These are phyloP conservation scores for Azorinus chamasolen DNA, from an alignment of 2,888 invertebrate genomes.

Conservation along the genomic window DNA sequence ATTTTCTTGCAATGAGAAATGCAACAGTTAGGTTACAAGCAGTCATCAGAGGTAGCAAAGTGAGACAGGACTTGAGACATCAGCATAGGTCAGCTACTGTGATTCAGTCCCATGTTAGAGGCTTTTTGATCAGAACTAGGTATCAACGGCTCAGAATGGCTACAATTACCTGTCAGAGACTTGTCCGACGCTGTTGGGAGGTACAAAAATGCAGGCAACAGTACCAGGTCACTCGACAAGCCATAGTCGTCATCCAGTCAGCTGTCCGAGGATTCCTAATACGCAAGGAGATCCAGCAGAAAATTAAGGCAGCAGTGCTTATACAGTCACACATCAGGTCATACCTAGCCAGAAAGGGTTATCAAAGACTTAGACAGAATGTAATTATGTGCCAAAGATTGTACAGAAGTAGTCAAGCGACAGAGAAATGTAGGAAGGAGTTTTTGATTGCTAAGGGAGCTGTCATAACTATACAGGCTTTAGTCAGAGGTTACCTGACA, in stretches of 20 bases:
- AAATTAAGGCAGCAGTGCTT: constrained; percentile 28
- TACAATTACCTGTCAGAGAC: constrained; percentile 23
- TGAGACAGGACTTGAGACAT: constrained; percentile 35
- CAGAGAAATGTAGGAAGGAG: constrained; percentile 30
- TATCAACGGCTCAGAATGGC: constrained; percentile 43
- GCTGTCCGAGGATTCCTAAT: constrained; percentile 44
- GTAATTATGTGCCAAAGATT: constrained; percentile 59
- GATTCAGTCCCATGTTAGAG: constrained; percentile 61
- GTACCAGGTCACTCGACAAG: constrained; percentile 48
- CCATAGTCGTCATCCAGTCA: constrained; percentile 58
- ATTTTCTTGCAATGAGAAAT: background rate
- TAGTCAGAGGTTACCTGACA: constrained; percentile 40
- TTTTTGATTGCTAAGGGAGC: constrained; percentile 29
- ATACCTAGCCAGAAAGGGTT: constrained; percentile 25
- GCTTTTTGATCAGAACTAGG: constrained; percentile 7
- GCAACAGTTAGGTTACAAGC: constrained; percentile 67
- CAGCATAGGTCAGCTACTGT: constrained; percentile 40
- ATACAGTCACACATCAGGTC: constrained; percentile 36
- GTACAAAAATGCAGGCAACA: constrained; percentile 12
- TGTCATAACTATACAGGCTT: constrained; percentile 62
- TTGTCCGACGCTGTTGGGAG: background rate
- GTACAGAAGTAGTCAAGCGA: constrained; percentile 40
- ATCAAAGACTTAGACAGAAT: constrained; percentile 34
- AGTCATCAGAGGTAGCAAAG: constrained; percentile 44
- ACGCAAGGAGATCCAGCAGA: constrained; percentile 30